Evolutionary conservation across 1,140 invertebrate species (phyloP).

Genomic region (Conopomorpha cramerella): DNA sequence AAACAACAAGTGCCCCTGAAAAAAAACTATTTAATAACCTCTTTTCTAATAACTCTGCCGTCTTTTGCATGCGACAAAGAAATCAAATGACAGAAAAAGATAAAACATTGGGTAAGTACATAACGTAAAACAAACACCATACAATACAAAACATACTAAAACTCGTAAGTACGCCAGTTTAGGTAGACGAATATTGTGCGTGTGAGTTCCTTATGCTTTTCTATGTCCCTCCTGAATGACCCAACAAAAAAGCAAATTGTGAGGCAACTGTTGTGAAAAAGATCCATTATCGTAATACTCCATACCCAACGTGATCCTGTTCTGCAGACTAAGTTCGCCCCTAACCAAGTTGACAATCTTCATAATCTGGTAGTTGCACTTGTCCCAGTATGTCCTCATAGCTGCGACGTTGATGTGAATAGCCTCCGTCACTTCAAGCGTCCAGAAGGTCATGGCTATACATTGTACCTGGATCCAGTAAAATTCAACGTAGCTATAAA

Average conservation of each 20-base stretch:
- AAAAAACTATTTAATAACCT: not conserved
- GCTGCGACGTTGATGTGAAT: constrained; percentile 63
- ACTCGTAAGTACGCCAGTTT: too few species aligned
- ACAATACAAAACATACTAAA: too few species aligned
- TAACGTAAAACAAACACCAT: too few species aligned
- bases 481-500: too few species aligned
- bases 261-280: too few species aligned
- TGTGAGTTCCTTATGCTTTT: too few species aligned
- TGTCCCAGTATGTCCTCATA: constrained; percentile 62
- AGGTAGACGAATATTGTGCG: too few species aligned
- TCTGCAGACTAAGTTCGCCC: constrained; percentile 84
- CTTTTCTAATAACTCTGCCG: too few species aligned
- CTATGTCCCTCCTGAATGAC: too few species aligned
- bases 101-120: too few species aligned
- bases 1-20: constrained; percentile 83
- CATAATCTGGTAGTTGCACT: constrained; percentile 71
- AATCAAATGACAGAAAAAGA: too few species aligned
- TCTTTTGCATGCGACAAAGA: too few species aligned
- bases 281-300: constrained; percentile 8
- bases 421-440: constrained; percentile 77
- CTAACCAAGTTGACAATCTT: constrained; percentile 87
- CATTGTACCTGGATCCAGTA: constrained; percentile 82
- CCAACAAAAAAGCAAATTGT: constrained; percentile 17
- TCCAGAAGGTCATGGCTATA: constrained; percentile 89
- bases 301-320: constrained; percentile 85